Conservation (phyloP, 2,113 vertebrate species). For the Microcebus jonahi region DNA sequence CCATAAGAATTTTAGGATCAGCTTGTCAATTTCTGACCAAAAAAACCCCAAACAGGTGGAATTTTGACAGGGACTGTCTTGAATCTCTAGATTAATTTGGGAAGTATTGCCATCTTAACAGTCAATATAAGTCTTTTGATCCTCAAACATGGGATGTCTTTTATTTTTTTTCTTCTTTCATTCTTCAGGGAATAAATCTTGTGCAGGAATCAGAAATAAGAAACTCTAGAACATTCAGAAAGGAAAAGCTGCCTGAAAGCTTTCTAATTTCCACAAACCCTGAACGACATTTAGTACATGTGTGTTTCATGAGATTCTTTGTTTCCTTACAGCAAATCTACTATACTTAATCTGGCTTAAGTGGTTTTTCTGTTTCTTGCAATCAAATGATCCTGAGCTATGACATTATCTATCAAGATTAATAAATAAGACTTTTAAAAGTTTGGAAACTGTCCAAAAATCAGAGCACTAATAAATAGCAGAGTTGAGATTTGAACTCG, state of each 20-base stretch:
- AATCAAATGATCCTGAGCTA: background rate
- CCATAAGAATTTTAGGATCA: background rate
- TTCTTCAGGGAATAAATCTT: slow-evolving; percentile 26
- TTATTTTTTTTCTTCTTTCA: slow-evolving; percentile 11
- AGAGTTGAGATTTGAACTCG: slow-evolving; percentile 35
- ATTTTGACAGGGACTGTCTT: background rate
- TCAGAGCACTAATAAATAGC: background rate
- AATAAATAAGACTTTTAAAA: slow-evolving; percentile 19
- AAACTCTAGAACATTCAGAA: background rate
- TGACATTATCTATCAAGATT: background rate
- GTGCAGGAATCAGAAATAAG: background rate
- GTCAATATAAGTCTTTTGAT: background rate
- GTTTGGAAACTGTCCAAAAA: background rate
- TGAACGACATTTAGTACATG: background rate
- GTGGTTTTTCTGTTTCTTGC: background rate
- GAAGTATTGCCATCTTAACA: background rate
- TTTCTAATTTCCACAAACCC: background rate
- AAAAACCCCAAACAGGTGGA: background rate
- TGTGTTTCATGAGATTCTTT: background rate
- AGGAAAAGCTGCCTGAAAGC: background rate
- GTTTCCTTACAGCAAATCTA: background rate
- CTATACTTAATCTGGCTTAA: background rate
- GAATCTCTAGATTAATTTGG: background rate
- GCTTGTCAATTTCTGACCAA: background rate
- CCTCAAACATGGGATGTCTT: background rate